Conservation (phyloP, 2,797 vertebrate species). For the Bradypodion ventrale region DNA sequence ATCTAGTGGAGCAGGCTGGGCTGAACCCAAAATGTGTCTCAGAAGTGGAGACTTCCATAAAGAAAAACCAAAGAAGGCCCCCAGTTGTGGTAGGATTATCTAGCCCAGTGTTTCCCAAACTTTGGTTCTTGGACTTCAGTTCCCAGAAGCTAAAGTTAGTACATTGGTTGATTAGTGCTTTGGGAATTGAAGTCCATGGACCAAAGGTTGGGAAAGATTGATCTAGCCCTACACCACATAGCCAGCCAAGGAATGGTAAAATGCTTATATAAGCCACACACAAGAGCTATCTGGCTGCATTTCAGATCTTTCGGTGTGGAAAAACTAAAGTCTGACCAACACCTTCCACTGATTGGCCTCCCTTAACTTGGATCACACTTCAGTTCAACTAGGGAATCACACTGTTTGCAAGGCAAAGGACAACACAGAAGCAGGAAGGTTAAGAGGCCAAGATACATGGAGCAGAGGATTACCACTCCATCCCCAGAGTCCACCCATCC, state of each 20-base stretch:
- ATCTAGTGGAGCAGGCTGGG: conserved; percentile 3
- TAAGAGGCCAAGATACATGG: not conserved
- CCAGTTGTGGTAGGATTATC: too few species aligned
- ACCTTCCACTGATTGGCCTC: not conserved
- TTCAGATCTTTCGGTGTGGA: conserved; percentile 2
- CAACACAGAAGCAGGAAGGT: rapidly evolving
- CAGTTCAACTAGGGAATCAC: not conserved
- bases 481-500: not conserved
- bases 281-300: not conserved
- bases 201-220: too few species aligned
- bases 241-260: too few species aligned
- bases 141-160: too few species aligned
- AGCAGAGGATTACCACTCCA: too few species aligned
- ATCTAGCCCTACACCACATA: too few species aligned
- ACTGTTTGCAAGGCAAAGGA: not conserved
- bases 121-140: too few species aligned
- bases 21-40: conserved; percentile 4
- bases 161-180: too few species aligned
- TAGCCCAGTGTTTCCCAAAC: not conserved
- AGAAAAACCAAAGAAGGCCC: not conserved
- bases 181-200: too few species aligned
- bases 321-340: conserved; percentile 6
- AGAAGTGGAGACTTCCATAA: not conserved
- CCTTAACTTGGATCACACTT: not conserved
- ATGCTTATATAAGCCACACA: too few species aligned